Conservation (phyloP, 2,888 invertebrate species). For the Herminia tarsipennalis region DNA sequence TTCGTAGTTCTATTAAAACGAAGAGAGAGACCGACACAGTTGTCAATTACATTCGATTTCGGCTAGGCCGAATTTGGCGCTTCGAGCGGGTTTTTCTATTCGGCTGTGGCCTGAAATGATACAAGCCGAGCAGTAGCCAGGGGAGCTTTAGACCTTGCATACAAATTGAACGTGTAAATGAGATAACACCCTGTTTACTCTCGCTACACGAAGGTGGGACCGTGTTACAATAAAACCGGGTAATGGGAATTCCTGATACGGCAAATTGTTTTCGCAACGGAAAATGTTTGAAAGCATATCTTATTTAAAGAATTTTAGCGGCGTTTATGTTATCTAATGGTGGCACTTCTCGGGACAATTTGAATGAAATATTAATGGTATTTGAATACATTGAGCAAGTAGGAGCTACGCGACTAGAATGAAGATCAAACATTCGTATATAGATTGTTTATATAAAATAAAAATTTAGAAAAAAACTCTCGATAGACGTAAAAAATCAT, state of each 20-base stretch:
- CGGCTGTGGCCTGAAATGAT: slow-evolving; percentile 37
- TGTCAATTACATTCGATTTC: slow-evolving; percentile 53
- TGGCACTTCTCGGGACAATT: background rate
- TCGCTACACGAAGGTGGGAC: slow-evolving; percentile 37
- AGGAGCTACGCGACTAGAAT: too few species aligned
- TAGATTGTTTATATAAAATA: too few species aligned
- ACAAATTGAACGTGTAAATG: slow-evolving; percentile 81
- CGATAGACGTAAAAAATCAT: too few species aligned
- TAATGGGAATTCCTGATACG: slow-evolving; percentile 65
- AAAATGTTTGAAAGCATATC: slow-evolving; percentile 42
- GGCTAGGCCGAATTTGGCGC: slow-evolving; percentile 19
- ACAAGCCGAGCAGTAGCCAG: slow-evolving; percentile 46
- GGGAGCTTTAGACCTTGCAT: slow-evolving; percentile 77
- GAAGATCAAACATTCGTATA: too few species aligned
- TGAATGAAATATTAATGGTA: too few species aligned
- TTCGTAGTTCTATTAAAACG: slow-evolving; percentile 42
- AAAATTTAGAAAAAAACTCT: too few species aligned
- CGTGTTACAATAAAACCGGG: slow-evolving; percentile 56
- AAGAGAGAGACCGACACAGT: slow-evolving; percentile 50
- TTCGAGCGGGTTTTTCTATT: slow-evolving; percentile 39
- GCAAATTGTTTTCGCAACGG: slow-evolving; percentile 56
- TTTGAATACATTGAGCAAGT: too few species aligned
- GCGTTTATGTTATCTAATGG: slow-evolving; percentile 24
- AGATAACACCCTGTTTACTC: slow-evolving; percentile 64
- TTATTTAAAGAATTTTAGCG: slow-evolving; percentile 32